These are phyloP conservation scores for Lutjanus campechanus DNA, from an alignment of 2,797 vertebrate genomes.

Conservation along the genomic window DNA sequence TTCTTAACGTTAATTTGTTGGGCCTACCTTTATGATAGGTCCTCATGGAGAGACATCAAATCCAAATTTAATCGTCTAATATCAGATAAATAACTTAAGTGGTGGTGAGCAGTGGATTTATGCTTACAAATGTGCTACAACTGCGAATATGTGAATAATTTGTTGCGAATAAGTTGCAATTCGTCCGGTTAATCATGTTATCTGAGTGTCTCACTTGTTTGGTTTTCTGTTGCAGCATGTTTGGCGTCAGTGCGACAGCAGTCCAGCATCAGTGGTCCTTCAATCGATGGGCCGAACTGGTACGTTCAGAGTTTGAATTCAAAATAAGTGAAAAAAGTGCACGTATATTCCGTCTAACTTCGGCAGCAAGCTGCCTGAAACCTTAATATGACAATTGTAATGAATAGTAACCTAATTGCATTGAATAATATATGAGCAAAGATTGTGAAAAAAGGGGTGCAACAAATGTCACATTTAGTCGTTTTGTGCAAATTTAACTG, in stretches of 20 bases:
- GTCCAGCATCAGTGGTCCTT: constrained; percentile 42
- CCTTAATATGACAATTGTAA: background rate
- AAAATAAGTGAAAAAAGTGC: background rate
- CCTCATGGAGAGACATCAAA: no score
- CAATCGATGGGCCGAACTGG: constrained; percentile 59
- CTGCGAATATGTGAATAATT: no score
- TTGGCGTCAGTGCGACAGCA: constrained; percentile 61
- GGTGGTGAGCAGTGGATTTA: background rate
- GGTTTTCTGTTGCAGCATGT: constrained; percentile 59
- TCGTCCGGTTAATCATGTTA: background rate
- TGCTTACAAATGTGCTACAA: background rate
- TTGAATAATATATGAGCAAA: background rate
- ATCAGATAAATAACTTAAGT: background rate
- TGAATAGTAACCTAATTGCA: background rate
- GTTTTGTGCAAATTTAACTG: background rate
- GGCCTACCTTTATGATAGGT: no score
- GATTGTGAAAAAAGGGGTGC: no score
- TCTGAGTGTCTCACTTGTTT: background rate
- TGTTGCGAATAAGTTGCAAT: background rate
- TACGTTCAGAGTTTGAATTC: constrained; percentile 35
- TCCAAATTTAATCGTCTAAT: no score
- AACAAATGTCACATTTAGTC: background rate
- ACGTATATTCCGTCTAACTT: background rate
- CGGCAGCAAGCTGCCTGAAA: background rate
- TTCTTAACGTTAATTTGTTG: no score